Percentiles rank a stretch among this genome's conserved stretches.
Conservation (phyloP, 2,888 invertebrate genomes). For the Drosophila sordidapex region DNA sequence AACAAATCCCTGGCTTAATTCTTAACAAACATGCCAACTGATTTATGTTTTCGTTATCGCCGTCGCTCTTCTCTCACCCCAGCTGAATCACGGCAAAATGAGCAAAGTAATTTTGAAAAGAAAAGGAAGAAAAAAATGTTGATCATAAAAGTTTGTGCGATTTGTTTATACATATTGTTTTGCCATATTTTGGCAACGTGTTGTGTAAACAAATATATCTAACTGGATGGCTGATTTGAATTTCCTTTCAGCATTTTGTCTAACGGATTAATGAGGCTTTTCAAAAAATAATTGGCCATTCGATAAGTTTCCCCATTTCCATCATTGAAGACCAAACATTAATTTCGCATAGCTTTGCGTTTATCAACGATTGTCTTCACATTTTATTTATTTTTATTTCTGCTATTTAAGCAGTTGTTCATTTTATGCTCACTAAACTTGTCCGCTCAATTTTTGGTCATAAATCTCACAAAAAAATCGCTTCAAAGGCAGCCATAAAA, state of each 20-base stretch:
- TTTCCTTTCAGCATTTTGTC: conserved; percentile 46
- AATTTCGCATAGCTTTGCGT: conserved; percentile 16
- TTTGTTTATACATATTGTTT: conserved; percentile 64
- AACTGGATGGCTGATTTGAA: conserved; percentile 28
- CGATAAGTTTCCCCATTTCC: conserved; percentile 39
- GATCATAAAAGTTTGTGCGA: conserved; percentile 54
- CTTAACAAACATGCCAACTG: conserved; percentile 63
- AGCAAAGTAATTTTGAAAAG: not conserved
- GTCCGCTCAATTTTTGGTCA: conserved; percentile 40
- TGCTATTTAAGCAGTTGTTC: conserved; percentile 11
- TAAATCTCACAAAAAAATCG: conserved; percentile 27
- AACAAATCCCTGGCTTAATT: conserved; percentile 51
- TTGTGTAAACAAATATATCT: conserved; percentile 56
- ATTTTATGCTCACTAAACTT: conserved; percentile 19
- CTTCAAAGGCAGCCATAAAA: conserved; percentile 51
- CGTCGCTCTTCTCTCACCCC: conserved; percentile 2
- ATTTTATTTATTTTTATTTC: conserved; percentile 10
- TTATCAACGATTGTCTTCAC: conserved; percentile 34
- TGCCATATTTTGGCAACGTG: conserved; percentile 61
- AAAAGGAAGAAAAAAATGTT: conserved; percentile 34
- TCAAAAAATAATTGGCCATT: conserved; percentile 57
- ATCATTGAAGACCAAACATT: conserved; percentile 11
- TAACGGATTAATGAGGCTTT: conserved; percentile 63
- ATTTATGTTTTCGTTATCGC: conserved; percentile 53
- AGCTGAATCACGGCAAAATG: conserved; percentile 48